phyloP scores from a whole-genome alignment of 2,797 vertebrate species.

The Euphonia xanthogaster region DNA sequence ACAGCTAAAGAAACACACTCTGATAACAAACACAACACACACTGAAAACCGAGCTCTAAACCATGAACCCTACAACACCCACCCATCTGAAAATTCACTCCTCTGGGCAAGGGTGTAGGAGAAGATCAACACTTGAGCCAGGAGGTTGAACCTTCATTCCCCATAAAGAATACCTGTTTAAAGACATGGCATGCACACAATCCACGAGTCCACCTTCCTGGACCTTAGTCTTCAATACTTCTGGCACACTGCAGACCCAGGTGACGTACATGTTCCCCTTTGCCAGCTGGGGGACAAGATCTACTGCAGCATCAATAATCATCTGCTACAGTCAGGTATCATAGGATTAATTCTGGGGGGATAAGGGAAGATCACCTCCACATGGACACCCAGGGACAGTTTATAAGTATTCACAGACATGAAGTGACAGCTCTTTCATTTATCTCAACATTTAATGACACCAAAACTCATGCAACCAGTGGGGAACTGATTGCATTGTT shows the following conservation, averaged over 20 bases:
- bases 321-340: background rate
- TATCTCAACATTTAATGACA: background rate
- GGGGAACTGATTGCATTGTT: background rate
- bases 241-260: background rate
- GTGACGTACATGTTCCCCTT: fast-evolving
- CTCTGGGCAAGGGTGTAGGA: background rate
- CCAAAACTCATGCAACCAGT: background rate
- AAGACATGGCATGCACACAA: background rate
- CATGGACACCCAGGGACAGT: background rate
- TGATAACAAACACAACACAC: background rate
- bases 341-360: background rate
- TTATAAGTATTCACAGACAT: background rate
- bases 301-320: background rate
- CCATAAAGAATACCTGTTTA: background rate
- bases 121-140: background rate
- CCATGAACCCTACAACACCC: background rate
- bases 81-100: fast-evolving
- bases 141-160: background rate
- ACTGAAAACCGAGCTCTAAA: background rate
- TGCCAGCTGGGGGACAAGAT: fast-evolving
- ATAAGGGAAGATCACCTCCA: background rate
- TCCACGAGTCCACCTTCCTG: fast-evolving
- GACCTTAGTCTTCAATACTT: background rate
- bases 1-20: background rate
- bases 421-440: background rate